Evolutionary conservation across 2,113 vertebrate genomes (phyloP), one percentile per base, ranked within the genome.

Genomic region (Syrmaticus mikado): DNA sequence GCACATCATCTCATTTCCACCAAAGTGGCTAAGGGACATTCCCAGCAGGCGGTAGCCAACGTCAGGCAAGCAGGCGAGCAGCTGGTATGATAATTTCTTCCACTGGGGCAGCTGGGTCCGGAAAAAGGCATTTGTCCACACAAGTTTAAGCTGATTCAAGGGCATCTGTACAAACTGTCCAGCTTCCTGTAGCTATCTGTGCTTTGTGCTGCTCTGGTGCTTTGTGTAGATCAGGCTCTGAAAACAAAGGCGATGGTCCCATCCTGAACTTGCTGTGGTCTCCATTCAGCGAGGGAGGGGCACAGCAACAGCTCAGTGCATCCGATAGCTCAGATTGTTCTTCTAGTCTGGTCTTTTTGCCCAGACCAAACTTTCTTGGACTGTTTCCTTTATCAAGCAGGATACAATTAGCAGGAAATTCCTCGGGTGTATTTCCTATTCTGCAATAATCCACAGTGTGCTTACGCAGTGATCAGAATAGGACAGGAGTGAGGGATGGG

Each of bases 391-490:
- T 97, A 90, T 84, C 91, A 91, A 83, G 82, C 93, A 97, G 96
- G 94, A 95, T 91, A 85, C 94, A 95, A 94, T 84, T 60, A 94
- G 90, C 96, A 95, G 96, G 95, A 96, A 97, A 86, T 96, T 94
- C 95, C 90, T 95, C 65, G 76, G 90, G 93, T 96, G 94, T 93
- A 80, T 94, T 94, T 97, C 94, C 96, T 96, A 28, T 90, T 19
- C 79, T 91, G 60, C 45, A 85, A 88, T 95, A 95, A 94, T 90
- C 83, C 73, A 55, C 76, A 58, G 65, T 3, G 0, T 30, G 62
- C 86, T 90, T 92, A 92, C 27, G 3, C 66, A 22, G 43, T 5
- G 46, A 5, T 72, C 55, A 34, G 85, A 85, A 80, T 36, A 32
- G 81, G 78, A 40, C 0, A 0, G 55, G 52, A 80, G 61, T n/a